Base-by-base conservation (phyloP, 2,888 invertebrate genomes). In the Campoletis raptor region DNA sequence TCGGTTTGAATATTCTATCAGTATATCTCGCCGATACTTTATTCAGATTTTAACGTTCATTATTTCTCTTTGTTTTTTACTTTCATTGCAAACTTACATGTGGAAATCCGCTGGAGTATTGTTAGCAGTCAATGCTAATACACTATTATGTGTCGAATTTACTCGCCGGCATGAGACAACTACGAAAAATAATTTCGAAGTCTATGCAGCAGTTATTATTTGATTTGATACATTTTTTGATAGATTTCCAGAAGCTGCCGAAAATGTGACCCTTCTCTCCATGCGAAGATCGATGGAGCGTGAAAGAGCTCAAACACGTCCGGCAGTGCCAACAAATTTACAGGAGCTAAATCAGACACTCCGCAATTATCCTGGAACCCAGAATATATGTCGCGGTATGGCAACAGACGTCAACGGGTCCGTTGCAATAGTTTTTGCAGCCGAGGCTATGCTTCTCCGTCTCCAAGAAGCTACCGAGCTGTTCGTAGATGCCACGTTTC, bases 231-330 rank as follows among this genome's bases (percentile, higher is more conserved):
- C 8, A 40, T 70, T 61, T 57, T 40, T 45, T 42, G 15, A 30
- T 70, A 79, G 70, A 42, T 79, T 70, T 42, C 57, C 15, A 42
- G 57, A 36, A 79, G 79, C 70, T 40, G 57, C 79, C 5, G 52
- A 57, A 18, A 70, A 69, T 36, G 70, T 79, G 30, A 79, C 79
- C 8, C 61, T 79, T 40, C 30, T 57, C 36, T 30, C 57, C 12
- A 79, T 79, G 69, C 79, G 79, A n/a, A 57, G 57, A 21, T 54
- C 70, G 9, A 70, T 79, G 79, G 69, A 70, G 45, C 79, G 79
- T 37, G 57, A 57, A 15, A 79, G 70, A 70, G n/a, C 10, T 30
- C 30, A n/a, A 36, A 57, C 42, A 40, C 70, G 67, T 36, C 79
- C 70, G 52, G 42, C 40, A 40, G 70, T 70, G 40, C 79, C 79